Conservation (phyloP, 2,113 vertebrate genomes). For the Paradoxurus hermaphroditus region DNA sequence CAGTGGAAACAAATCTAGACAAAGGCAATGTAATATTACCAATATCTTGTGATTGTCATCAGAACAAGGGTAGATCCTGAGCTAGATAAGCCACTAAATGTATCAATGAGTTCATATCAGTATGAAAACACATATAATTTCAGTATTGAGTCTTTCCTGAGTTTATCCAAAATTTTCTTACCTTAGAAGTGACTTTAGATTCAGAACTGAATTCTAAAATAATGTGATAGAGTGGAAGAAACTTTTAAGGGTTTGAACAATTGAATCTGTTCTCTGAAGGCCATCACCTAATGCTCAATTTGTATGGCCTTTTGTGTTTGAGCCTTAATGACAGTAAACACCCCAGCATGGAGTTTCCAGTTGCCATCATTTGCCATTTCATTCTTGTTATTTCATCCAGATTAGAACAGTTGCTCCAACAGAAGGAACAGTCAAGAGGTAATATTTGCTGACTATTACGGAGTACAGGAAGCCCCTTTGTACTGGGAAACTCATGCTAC, state of each 20-base stretch:
- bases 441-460: background rate
- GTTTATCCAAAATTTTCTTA: background rate
- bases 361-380: background rate
- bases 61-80: background rate
- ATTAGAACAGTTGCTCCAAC: background rate
- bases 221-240: background rate
- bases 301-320: background rate
- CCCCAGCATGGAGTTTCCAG: background rate
- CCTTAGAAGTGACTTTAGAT: background rate
- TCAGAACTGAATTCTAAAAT: background rate
- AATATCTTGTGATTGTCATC: background rate
- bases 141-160: background rate
- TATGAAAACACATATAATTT: background rate
- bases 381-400: slow-evolving; percentile 26
- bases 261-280: background rate
- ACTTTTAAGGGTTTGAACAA: background rate
- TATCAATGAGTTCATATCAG: background rate
- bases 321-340: background rate
- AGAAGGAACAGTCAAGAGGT: background rate
- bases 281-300: background rate
- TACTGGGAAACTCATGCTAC: background rate
- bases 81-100: background rate
- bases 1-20: background rate
- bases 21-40: background rate
- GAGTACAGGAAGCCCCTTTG: background rate